Base-by-base conservation (phyloP, 2,888 invertebrate species). In the Pachymerium ferrugineum region DNA sequence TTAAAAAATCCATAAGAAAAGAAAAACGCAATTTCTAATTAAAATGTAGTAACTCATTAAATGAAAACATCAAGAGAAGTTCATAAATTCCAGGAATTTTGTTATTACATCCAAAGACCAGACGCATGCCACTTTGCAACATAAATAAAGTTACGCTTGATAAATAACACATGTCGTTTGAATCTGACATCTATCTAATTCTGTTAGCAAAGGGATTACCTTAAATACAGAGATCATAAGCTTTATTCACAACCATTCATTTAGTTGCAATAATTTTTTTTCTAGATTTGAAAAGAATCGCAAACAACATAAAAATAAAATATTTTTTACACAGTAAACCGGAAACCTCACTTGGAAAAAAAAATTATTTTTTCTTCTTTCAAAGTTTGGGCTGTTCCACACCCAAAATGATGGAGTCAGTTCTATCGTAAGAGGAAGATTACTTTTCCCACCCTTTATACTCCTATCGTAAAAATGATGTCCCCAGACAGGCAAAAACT, bases 391-490 rank as follows among this genome's bases (percentile, higher is more conserved):
- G 22, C 54, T 8, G 28, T 54, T 54, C 54, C 54, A 14, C n/a
- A n/a, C 25, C 12, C 12, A 25, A 54, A 54, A 54, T 54, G 54
- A 54, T 54, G 25, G 54, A 54, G 25, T 54, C 54, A n/a, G 12
- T 47, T 10, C 54, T 54, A 19, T 54, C 54, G 54, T 54, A 54
- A 54, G 54, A 54, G 14, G 25, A 54, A 54, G 54, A 54, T 54
- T 54, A 54, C 54, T 54, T 54, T 54, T 54, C 54, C 54, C 54
- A 54, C 25, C 28, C 54, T 54, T 54, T 54, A 54, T 54, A 54
- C 25, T 54, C n/a, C 54, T 54, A 54, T 54, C 54, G 54, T 54
- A 54, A 54, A 54, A 54, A 54, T 54, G 54, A 54, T 54, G 54
- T 54, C 54, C 54, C 25, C 28, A 25, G 54, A 28, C 54, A 54